Base-by-base conservation (phyloP, 2,888 invertebrate species). In the Encarsia formosa region DNA sequence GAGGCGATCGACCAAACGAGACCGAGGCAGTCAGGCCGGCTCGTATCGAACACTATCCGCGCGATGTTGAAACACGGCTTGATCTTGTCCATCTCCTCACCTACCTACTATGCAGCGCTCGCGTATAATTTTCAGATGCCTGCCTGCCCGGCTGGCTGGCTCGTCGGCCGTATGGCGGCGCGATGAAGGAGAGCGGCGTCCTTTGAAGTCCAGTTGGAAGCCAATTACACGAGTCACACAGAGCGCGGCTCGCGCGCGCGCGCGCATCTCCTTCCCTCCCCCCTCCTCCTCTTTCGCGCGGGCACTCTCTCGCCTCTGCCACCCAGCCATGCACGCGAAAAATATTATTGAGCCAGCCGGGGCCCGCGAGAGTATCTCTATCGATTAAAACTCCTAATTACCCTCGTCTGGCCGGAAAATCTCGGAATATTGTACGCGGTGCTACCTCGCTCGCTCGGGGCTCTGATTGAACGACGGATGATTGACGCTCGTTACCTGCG, bases 181-280 rank as follows among this genome's bases (percentile, higher is more conserved):
- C 64, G 73, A 73, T 73, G 73, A 73, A 73, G 73, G 72, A 63
- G 67, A 73, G 73, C 73, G 73, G 73, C 68, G 56, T 63, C 67
- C 70, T 73, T 73, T 73, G 73, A 73, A 72, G 73, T 73, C 73
- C 73, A 73, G 71, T 74, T 74, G 73, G 73, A 71, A 73, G 73
- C 73, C 73, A 74, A 74, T 74, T 73, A 74, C 73, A 73, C 73
- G 73, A 73, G 73, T 73, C 73, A 73, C 73, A 71, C 72, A 73
- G 71, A 70, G 70, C 71, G 72, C 70, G 70, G 70, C 64, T 59
- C 61, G 63, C 63, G 50, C 59, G 51, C 55, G 26, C 44, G n/a
- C 16, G 38, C 38, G 31, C 43, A 29, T 44, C 37, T 24, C 37
- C 43, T 46, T 18, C 41, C 40, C 46, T 22, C 42, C 6, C 44